Evolutionary conservation across 2,797 vertebrate species (phyloP), one percentile per base, ranked within the genome.

Genomic region (Anisognathus igniventris): DNA sequence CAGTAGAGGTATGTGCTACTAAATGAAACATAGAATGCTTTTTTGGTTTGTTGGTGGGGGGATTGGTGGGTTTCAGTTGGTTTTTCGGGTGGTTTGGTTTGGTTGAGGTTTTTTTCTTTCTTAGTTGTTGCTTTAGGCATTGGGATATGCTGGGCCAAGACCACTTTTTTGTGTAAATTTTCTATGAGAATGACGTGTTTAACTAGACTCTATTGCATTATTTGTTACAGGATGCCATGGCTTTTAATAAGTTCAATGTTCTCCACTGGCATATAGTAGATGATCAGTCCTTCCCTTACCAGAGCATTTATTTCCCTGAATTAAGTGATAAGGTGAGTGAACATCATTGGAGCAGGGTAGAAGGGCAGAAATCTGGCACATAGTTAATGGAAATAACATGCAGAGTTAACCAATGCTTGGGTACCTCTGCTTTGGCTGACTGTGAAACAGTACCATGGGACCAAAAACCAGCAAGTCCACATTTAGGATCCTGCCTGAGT

Each of bases 191-290:
- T 42, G 6, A 75, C 70, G 14, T 58, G 42, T 48, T 73, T 79
- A 85, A 91, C 23, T 90, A 31, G 75, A 67, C 74, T 71, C 14
- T 90, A 3, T 70, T 96, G n/a, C 66, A 3, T 42, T 87, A 33
- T 58, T 53, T 84, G 11, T 97, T 93, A 48, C 97, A 99, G 99
- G 99, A 99, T 96, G 98, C 98, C 6, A 99, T 99, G 99, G 98
- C 99, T 47, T 99, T 99, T 97, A 99, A 99, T 97, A 99, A 99
- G 93, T 98, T 99, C 62, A 99, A 99, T 54, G 99, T 99, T 66
- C 98, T 99, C 83, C 99, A 99, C 97, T 99, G 99, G 99, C 99
- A 99, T 95, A 98, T 99, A 51, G 99, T 99, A 40, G 99, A 99
- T 16, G 99, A 99, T 85, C 97, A 62, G 5, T 99, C 99, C 31